Conservation (phyloP, 2,797 vertebrate species). For the Enteromius anoplus region DNA sequence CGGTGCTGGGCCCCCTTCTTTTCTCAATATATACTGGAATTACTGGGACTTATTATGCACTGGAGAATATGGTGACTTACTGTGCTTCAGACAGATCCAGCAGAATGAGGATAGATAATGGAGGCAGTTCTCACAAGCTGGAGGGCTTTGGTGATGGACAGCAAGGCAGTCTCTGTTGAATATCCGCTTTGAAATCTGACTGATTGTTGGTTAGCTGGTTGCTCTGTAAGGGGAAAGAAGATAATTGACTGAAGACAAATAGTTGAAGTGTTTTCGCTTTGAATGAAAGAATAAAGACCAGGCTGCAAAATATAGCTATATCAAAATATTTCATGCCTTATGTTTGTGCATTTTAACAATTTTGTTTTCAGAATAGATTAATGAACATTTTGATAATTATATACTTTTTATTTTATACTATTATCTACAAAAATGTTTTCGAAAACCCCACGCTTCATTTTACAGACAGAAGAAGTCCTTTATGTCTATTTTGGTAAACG, state of each 20-base stretch:
- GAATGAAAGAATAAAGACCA: neutral
- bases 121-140: neutral
- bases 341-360: neutral
- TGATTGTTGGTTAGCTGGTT: neutral
- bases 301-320: neutral
- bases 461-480: neutral
- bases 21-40: neutral
- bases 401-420: neutral
- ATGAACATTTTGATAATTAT: neutral
- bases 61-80: constrained; percentile 13
- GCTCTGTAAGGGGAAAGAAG: neutral
- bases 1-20: neutral
- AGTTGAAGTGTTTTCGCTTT: neutral
- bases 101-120: neutral
- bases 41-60: neutral
- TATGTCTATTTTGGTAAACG: neutral
- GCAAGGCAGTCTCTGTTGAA: neutral
- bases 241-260: neutral
- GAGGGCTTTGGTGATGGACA: neutral
- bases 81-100: neutral
- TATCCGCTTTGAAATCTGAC: constrained; percentile 9
- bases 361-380: neutral
- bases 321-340: neutral
- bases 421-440: neutral
- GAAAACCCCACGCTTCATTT: neutral